These are phyloP conservation scores for Erpornis zantholeuca DNA, from an alignment of 2,113 vertebrate genomes.

Conservation along the genomic window DNA sequence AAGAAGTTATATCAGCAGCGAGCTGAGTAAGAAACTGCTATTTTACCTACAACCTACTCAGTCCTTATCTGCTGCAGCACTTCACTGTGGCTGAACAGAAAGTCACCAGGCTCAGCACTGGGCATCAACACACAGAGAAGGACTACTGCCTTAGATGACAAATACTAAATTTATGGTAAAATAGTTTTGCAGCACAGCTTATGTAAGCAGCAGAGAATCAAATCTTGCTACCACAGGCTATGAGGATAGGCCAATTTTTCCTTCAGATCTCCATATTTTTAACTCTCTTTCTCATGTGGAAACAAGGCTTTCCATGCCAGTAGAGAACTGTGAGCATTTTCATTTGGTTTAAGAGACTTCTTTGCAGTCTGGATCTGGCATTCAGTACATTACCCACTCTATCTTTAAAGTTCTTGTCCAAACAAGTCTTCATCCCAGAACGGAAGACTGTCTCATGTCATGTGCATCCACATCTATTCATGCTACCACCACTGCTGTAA, in stretches of 20 bases:
- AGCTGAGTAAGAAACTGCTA: neutral
- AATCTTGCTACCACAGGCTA: neutral
- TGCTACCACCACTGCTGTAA: neutral
- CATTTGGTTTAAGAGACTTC: neutral
- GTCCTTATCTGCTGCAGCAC: neutral
- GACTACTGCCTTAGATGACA: neutral
- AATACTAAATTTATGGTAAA: neutral
- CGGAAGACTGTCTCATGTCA: accelerated
- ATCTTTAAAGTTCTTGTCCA: neutral
- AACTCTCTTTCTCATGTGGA: neutral
- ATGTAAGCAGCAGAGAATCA: neutral
- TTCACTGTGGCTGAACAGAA: neutral
- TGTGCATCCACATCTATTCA: neutral
- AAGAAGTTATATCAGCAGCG: no score
- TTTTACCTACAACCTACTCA: neutral
- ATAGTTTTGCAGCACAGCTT: neutral
- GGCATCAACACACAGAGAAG: neutral
- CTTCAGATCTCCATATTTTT: neutral
- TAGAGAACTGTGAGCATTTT: neutral
- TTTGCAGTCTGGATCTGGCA: neutral
- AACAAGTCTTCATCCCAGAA: neutral
- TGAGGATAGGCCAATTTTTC: accelerated
- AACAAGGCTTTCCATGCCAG: neutral
- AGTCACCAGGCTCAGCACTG: neutral
- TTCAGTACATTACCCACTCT: neutral